Evolutionary conservation across 2,888 invertebrate species (phyloP).

Genomic region (Cylloceria caligata): DNA sequence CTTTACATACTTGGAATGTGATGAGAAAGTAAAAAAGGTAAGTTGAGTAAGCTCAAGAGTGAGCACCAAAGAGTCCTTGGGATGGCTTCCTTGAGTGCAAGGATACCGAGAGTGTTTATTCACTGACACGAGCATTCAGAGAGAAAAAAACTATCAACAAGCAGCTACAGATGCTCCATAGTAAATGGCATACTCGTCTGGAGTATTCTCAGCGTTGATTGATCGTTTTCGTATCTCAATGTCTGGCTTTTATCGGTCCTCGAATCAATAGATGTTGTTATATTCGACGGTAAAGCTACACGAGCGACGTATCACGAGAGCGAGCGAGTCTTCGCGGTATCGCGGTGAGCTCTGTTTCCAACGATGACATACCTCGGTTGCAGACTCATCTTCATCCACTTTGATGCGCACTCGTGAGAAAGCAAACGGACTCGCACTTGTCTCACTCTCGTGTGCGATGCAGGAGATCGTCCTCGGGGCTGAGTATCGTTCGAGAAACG

Average conservation of each 20-base stretch:
- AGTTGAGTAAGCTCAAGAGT: constrained; percentile 31
- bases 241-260: constrained; percentile 48
- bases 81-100: constrained; percentile 30
- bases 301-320: constrained; percentile 17
- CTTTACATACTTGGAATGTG: too few species aligned
- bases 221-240: constrained; percentile 52
- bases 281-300: constrained; percentile 16
- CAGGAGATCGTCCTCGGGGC: constrained; percentile 12
- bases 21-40: constrained; percentile 52
- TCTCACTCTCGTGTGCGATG: neutral
- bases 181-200: constrained; percentile 17
- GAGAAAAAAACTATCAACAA: constrained; percentile 39
- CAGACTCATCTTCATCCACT: constrained; percentile 9
- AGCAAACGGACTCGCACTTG: constrained; percentile 12
- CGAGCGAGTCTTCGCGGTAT: constrained; percentile 11
- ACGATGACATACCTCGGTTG: constrained; percentile 20
- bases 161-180: constrained; percentile 30
- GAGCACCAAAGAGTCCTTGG: constrained; percentile 30
- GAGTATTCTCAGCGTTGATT: constrained; percentile 33
- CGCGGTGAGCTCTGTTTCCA: constrained; percentile 18
- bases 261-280: constrained; percentile 53
- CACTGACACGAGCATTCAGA: constrained; percentile 14
- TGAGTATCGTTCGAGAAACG: constrained; percentile 19
- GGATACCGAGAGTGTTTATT: constrained; percentile 23
- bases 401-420: constrained; percentile 12